Conservation (phyloP, 2,113 vertebrate genomes). For the Conger conger region DNA sequence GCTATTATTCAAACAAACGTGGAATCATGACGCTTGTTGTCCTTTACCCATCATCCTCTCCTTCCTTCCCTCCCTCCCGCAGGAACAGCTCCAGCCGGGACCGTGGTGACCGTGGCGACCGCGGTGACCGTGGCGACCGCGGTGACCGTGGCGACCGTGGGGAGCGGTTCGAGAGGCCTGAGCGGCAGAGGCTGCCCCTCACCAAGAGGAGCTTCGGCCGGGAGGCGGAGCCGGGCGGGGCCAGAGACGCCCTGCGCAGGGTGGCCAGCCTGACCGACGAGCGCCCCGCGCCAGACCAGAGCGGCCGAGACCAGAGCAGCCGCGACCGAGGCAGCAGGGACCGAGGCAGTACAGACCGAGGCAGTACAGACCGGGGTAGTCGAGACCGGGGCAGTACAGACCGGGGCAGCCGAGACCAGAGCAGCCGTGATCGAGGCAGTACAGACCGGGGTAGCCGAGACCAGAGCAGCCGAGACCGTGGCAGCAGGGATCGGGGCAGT, state of each 20-base stretch:
- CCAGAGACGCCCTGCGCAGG: conserved; percentile 79
- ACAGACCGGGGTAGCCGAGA: conserved; percentile 69
- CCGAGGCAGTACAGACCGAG: conserved; percentile 27
- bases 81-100: conserved; percentile 90
- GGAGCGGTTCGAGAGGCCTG: conserved; percentile 74
- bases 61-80: neutral
- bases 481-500: too few species aligned
- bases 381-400: too few species aligned
- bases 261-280: conserved; percentile 88
- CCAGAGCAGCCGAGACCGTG: conserved; percentile 60
- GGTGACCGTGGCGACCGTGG: conserved; percentile 52
- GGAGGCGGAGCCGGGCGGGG: conserved; percentile 80
- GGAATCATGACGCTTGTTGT: too few species aligned
- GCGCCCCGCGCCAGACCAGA: conserved; percentile 61
- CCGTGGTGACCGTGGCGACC: conserved; percentile 62
- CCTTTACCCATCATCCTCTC: neutral
- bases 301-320: conserved; percentile 66
- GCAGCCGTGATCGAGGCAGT: neutral
- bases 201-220: conserved; percentile 93
- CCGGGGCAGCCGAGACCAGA: too few species aligned
- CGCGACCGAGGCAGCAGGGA: conserved; percentile 60
- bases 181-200: conserved; percentile 68
- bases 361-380: too few species aligned
- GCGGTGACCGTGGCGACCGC: conserved; percentile 50
- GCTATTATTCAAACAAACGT: too few species aligned